Evolutionary conservation across 2,797 vertebrate genomes (phyloP).

Genomic region (Morelia viridis): DNA sequence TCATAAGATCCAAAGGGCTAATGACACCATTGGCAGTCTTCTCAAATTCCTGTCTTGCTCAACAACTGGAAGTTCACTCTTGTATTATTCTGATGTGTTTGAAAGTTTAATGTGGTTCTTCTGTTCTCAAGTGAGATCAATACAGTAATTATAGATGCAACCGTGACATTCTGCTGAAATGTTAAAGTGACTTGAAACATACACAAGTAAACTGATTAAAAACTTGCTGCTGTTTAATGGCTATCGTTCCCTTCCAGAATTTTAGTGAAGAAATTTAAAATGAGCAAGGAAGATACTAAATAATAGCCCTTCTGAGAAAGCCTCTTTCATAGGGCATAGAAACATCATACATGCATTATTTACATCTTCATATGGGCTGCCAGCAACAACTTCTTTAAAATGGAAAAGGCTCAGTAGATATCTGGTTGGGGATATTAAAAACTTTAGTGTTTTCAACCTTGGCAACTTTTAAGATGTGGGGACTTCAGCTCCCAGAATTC

Average conservation of each 20-base stretch:
- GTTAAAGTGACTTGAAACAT: not conserved
- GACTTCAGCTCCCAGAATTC: not conserved
- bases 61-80: not conserved
- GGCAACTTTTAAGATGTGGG: not conserved
- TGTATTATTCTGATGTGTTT: not conserved
- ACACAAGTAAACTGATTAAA: not conserved
- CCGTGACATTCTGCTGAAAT: not conserved
- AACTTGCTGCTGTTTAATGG: not conserved
- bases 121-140: not conserved
- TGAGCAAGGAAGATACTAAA: not conserved
- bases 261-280: not conserved
- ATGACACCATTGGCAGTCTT: not conserved
- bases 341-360: not conserved
- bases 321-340: not conserved
- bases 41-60: not conserved
- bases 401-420: not conserved
- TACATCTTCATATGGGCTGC: not conserved
- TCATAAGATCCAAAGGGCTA: constrained; percentile 6
- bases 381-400: not conserved
- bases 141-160: not conserved
- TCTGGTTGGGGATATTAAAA: not conserved
- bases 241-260: not conserved
- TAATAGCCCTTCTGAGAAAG: not conserved
- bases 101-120: not conserved
- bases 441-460: not conserved